A percentile compares a stretch with the other conserved stretches of the same genome.
Evolutionary conservation across 2,888 invertebrate species (phyloP).

Genomic region (Ectropis crepuscularia): DNA sequence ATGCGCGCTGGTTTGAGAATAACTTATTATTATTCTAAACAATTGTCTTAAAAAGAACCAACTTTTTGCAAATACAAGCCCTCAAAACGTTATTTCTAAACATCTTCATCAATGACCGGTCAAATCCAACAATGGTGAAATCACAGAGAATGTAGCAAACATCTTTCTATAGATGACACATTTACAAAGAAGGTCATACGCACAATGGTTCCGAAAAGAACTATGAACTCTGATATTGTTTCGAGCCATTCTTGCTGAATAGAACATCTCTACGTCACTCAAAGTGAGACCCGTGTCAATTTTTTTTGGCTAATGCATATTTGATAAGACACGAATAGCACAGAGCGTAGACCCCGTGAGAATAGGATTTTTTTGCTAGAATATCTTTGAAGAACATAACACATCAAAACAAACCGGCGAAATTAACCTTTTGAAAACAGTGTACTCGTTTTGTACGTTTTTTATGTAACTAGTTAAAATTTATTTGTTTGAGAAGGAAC

Average conservation of each 20-base stretch:
- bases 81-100: constrained; percentile 5
- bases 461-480: too few species aligned
- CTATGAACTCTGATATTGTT: constrained; percentile 58
- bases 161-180: constrained; percentile 57
- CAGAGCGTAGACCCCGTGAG: constrained; percentile 33
- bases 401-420: not conserved
- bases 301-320: constrained; percentile 57
- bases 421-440: too few species aligned
- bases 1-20: not conserved
- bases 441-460: too few species aligned
- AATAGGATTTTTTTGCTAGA: constrained; percentile 29
- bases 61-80: not conserved
- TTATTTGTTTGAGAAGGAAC: too few species aligned
- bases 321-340: constrained; percentile 53
- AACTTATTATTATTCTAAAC: not conserved
- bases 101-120: constrained; percentile 38
- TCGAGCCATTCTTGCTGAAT: constrained; percentile 42
- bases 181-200: constrained; percentile 51
- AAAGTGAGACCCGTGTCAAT: constrained; percentile 54
- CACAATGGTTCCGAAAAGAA: constrained; percentile 48
- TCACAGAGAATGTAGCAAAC: constrained; percentile 36
- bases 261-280: constrained; percentile 60
- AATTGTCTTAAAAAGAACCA: too few species aligned
- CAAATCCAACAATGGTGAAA: constrained; percentile 29
- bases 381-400: not conserved